Evolutionary conservation across 2,797 vertebrate species (phyloP), one percentile per base, ranked within the genome.

Genomic region (Fringilla coelebs): DNA sequence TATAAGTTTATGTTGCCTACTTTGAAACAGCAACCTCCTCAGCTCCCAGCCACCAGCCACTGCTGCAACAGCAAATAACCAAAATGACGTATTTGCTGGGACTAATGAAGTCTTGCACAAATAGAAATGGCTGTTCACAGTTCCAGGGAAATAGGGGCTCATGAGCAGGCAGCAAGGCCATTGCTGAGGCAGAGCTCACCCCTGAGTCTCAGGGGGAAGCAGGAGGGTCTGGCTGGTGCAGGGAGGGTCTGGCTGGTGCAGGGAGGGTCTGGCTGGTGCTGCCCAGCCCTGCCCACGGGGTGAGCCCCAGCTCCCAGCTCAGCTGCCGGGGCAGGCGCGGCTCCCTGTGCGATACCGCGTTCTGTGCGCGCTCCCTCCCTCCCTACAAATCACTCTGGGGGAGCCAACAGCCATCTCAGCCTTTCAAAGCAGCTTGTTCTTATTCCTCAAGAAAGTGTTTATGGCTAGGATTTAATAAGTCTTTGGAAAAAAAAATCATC

Each of bases 381-480:
- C 83, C 60, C 70, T 78, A 40, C 88, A 92, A 94, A 94, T 92
- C 91, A 84, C 52, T 52, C 48, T 0, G 8, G 83, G 67, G 58
- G 63, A 96, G 91, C 91, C 94, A 91, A 76, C 74, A 61, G 77
- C 80, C 77, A 74, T 86, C 91, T 81, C 85, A 94, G 48, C 86
- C 83, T 94, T 93, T 90, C 81, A 83, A 82, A 95, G 54, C 71
- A 89, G 81, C 88, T 95, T 94, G 86, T 25, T 95, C 90, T 94
- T 90, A 95, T 90, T 95, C 67, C 77, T 95, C 45, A 36, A 83
- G 92, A 91, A 97, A 76, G 91, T 82, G 77, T 90, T 94, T 94
- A 86, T 91, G 90, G 88, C 91, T 78, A 65, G 71, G 82, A 94
- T 95, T 94, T 94, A 94, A 91, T 95, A 94, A 94, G 77, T 63